Percentiles rank a stretch among this genome's conserved stretches.
These are phyloP conservation scores for Rhagophthalmus giganteus DNA, from an alignment of 2,888 invertebrate species.

Conservation along the genomic window DNA sequence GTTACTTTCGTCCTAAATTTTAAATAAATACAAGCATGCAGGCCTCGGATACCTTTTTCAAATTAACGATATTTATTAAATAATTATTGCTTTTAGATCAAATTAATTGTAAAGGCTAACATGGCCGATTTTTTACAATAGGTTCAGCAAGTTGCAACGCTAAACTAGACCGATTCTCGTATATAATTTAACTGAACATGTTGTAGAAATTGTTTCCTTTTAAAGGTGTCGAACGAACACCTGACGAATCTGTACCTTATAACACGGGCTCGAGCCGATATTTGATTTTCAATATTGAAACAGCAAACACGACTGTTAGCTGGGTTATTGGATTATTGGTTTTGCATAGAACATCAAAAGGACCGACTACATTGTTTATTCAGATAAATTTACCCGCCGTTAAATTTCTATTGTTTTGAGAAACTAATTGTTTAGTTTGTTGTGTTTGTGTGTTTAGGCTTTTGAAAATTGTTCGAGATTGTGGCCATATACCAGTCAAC, in stretches of 20 bases:
- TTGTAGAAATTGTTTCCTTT: neutral
- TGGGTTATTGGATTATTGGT: constrained; percentile 25
- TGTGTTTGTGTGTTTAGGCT: constrained; percentile 4
- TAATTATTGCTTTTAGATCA: too few relatives aligned
- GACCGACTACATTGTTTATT: constrained; percentile 24
- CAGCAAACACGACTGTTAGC: constrained; percentile 24
- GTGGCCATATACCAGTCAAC: neutral
- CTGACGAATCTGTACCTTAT: constrained; percentile 10
- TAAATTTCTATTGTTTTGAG: constrained; percentile 28
- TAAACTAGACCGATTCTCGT: too few relatives aligned
- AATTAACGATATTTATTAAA: too few relatives aligned
- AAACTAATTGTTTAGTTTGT: constrained; percentile 17
- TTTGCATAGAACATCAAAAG: constrained; percentile 26
- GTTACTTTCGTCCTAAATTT: too few relatives aligned
- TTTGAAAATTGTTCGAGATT: constrained; percentile 3
- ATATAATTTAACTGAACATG: too few relatives aligned
- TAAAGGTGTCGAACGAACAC: constrained; percentile 16
- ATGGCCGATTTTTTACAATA: too few relatives aligned
- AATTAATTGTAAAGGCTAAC: too few relatives aligned
- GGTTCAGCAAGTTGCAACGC: too few relatives aligned
- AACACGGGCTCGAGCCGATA: constrained; percentile 22
- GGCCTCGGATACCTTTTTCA: too few relatives aligned
- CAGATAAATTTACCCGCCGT: constrained; percentile 19
- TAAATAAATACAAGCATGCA: too few relatives aligned
- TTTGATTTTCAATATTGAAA: constrained; percentile 27